phyloP scores from a whole-genome alignment of 2,888 invertebrate genomes.

The Alcis repandata region DNA sequence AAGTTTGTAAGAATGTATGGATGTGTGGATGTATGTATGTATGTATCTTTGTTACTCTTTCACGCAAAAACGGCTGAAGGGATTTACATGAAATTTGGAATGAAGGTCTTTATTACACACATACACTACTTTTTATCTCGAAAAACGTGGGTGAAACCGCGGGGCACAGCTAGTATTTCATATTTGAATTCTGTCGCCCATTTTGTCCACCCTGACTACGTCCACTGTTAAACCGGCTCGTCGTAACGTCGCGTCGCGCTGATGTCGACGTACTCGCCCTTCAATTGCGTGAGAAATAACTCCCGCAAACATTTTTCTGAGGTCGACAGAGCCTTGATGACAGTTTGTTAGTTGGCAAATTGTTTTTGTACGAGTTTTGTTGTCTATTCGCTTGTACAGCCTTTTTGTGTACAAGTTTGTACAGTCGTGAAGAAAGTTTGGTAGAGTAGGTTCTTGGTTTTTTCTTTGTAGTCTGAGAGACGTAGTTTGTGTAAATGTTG shows the following conservation, averaged over 20 bases:
- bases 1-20: no score
- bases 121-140: no score
- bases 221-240: constrained; percentile 33
- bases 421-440: constrained; percentile 24
- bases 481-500: not conserved
- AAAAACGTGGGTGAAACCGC: no score
- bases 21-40: no score
- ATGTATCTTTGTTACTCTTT: no score
- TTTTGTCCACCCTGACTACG: constrained; percentile 21
- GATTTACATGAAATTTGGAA: no score
- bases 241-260: constrained; percentile 54
- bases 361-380: constrained; percentile 19
- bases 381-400: constrained; percentile 21
- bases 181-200: not conserved
- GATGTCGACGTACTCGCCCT: constrained; percentile 59
- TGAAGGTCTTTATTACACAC: no score
- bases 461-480: constrained; percentile 9
- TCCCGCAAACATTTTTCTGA: constrained; percentile 46
- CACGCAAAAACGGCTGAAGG: no score
- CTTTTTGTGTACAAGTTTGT: constrained; percentile 26
- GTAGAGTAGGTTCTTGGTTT: not conserved
- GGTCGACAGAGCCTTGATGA: constrained; percentile 50
- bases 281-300: constrained; percentile 60
- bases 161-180: no score
- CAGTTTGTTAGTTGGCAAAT: constrained; percentile 43